Evolutionary conservation across 2,113 vertebrate genomes (phyloP).

Genomic region (Taxidea taxus): DNA sequence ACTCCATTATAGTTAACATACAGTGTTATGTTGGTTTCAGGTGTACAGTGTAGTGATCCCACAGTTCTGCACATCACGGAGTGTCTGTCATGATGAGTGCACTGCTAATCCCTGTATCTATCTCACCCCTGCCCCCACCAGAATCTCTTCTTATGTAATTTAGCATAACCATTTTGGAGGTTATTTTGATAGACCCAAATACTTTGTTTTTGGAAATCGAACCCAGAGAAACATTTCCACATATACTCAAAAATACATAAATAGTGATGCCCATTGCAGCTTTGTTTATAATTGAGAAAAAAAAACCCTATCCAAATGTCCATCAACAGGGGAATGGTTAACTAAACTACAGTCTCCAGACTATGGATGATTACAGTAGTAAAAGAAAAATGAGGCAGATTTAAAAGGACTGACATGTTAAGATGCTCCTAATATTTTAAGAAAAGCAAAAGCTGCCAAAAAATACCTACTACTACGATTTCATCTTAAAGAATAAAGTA

Average conservation of each 20-base stretch:
- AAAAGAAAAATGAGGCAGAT: background rate
- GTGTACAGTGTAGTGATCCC: background rate
- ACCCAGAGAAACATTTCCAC: background rate
- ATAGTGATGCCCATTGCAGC: background rate
- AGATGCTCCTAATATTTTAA: background rate
- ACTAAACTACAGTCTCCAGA: background rate
- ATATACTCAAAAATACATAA: background rate
- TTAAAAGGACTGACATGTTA: background rate
- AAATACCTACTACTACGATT: background rate
- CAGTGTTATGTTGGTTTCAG: background rate
- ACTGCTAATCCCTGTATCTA: background rate
- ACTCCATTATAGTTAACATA: background rate
- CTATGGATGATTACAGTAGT: background rate
- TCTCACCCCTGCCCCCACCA: background rate
- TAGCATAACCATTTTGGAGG: background rate
- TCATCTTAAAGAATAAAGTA: background rate
- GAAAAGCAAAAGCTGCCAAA: constrained; percentile 17
- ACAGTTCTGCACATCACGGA: background rate
- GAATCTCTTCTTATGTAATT: background rate
- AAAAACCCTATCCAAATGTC: background rate
- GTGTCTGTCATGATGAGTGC: too few relatives aligned
- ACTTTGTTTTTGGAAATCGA: background rate
- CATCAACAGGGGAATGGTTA: background rate
- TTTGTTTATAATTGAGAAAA: constrained; percentile 20
- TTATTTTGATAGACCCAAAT: background rate